These are phyloP conservation scores for Phataginus tricuspis DNA, from an alignment of 2,797 vertebrate species.

Conservation along the genomic window DNA sequence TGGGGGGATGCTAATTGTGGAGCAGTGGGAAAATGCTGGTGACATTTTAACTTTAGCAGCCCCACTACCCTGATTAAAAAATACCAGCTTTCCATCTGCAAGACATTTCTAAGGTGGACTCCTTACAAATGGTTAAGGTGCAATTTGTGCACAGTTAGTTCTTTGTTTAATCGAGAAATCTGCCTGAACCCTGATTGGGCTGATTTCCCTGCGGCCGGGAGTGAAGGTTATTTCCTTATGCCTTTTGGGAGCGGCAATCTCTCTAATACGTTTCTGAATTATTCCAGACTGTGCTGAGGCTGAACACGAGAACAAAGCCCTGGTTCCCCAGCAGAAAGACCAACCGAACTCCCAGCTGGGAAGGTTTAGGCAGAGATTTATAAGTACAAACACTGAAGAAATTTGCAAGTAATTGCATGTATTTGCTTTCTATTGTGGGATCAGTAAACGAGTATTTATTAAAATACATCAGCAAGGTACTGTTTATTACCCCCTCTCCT, in stretches of 20 bases:
- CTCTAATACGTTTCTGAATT: constrained; percentile 94
- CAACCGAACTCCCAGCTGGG: constrained; percentile 89
- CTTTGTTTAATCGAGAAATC: constrained; percentile 91
- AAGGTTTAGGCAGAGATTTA: constrained; percentile 93
- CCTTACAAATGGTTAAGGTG: constrained; percentile 91
- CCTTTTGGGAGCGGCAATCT: constrained; percentile 92
- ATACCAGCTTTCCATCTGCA: constrained; percentile 90
- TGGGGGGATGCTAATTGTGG: constrained; percentile 82
- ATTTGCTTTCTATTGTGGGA: constrained; percentile 84
- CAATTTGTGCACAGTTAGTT: constrained; percentile 90
- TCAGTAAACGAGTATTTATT: constrained; percentile 87
- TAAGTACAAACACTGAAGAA: constrained; percentile 88
- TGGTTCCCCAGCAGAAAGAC: constrained; percentile 86
- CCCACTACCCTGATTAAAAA: constrained; percentile 86
- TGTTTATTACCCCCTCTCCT: constrained; percentile 78
- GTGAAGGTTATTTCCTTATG: constrained; percentile 93
- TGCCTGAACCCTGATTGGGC: constrained; percentile 89
- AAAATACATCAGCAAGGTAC: constrained; percentile 81
- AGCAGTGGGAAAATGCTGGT: constrained; percentile 77
- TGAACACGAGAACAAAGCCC: constrained; percentile 93
- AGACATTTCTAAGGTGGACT: constrained; percentile 90
- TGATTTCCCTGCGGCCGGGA: constrained; percentile 91
- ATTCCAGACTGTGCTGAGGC: constrained; percentile 91
- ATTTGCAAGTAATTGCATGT: constrained; percentile 89
- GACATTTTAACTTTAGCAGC: constrained; percentile 82